phyloP scores from a whole-genome alignment of 2,888 invertebrate genomes.

The Odontocolon sp. region DNA sequence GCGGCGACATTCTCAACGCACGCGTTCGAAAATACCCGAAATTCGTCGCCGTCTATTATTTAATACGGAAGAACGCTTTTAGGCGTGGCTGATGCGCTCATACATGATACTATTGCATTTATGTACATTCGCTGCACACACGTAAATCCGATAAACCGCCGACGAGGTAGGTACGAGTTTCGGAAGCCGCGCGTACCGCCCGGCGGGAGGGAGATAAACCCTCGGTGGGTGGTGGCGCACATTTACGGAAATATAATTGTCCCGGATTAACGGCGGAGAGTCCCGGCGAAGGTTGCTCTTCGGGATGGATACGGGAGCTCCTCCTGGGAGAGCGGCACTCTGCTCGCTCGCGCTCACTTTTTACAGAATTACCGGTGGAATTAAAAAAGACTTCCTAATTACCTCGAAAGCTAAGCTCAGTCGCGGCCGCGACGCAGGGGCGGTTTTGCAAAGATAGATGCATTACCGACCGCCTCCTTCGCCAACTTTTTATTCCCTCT shows the following conservation, averaged over 20 bases:
- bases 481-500: not conserved
- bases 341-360: constrained; percentile 48
- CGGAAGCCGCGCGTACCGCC: constrained; percentile 40
- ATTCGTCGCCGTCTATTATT: too few species aligned
- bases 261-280: constrained; percentile 53
- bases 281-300: too few species aligned
- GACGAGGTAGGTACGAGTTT: constrained; percentile 37
- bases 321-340: constrained; percentile 1
- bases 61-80: not conserved
- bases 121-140: not conserved
- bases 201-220: constrained; percentile 50
- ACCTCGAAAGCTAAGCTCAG: constrained; percentile 55
- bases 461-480: constrained; percentile 24
- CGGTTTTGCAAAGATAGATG: constrained; percentile 53
- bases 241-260: constrained; percentile 61
- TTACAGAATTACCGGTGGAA: constrained; percentile 57
- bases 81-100: not conserved
- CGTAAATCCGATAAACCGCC: constrained; percentile 42
- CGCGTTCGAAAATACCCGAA: constrained; percentile 1
- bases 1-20: too few species aligned
- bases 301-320: too few species aligned
- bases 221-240: constrained; percentile 55
- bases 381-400: constrained; percentile 58
- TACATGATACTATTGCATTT: too few species aligned
- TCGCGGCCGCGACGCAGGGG: constrained; percentile 15